Percentiles rank a stretch among this genome's conserved stretches.
These are phyloP conservation scores for Drosophila limbata DNA, from an alignment of 2,888 invertebrate genomes.

Conservation along the genomic window DNA sequence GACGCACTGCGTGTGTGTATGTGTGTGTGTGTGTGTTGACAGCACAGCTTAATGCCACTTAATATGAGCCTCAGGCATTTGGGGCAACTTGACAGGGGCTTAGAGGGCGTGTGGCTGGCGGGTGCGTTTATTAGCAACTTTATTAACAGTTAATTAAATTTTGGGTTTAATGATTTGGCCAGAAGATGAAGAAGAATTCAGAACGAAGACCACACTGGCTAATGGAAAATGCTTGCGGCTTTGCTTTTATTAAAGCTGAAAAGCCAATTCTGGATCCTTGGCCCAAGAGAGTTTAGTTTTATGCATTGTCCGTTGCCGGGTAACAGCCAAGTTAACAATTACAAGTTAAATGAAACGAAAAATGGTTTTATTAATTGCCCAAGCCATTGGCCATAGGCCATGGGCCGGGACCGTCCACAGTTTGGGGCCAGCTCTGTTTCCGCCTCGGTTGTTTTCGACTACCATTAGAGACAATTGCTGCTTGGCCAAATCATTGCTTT, in stretches of 20 bases:
- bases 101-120: conserved; percentile 20
- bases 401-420: background rate
- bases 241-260: conserved; percentile 54
- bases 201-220: conserved; percentile 14
- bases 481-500: conserved; percentile 3
- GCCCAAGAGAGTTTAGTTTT: conserved; percentile 24
- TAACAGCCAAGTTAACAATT: conserved; percentile 53
- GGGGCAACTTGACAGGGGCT: conserved; percentile 65
- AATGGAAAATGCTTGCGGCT: conserved; percentile 68
- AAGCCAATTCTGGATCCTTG: conserved; percentile 15
- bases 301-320: conserved; percentile 34
- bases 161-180: conserved; percentile 73
- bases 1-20: background rate
- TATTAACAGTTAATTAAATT: conserved; percentile 80
- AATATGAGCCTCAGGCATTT: conserved; percentile 68
- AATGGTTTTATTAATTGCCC: conserved; percentile 67
- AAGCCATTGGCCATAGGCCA: conserved; percentile 24
- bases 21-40: conserved; percentile 50
- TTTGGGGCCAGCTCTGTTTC: conserved; percentile 1
- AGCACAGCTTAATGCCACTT: conserved; percentile 72
- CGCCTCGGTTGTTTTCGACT: background rate
- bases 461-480: conserved; percentile 1
- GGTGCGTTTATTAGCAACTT: conserved; percentile 70
- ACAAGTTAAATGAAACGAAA: conserved; percentile 68
- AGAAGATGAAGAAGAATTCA: conserved; percentile 15